Base-by-base conservation (phyloP, 35 echinoderm and acorn worm genomes). In the Diadema setosum region DNA sequence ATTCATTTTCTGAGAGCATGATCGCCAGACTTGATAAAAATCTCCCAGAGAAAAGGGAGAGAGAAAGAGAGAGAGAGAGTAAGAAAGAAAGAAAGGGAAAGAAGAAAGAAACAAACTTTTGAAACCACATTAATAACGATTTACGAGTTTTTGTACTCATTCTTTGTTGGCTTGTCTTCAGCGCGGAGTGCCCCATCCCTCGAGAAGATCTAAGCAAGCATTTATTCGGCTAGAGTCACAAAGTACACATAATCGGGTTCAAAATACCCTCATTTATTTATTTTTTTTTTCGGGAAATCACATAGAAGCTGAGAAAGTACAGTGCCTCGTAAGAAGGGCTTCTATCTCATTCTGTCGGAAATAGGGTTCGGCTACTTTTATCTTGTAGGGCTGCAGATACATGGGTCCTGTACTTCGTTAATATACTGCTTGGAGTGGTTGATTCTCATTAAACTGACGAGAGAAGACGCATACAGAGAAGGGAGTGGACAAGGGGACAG, bases 241-340 rank as follows among this genome's bases (percentile, higher is more conserved):
- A 67, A 67, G 63, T 67, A 67, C 63, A 67, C 63, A 67, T 67
- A 33, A 67, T 31, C 63, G 63, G 63, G 63, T 67, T 67, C 63
- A 67, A 67, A 67, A 67, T 67, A 67, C 37, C 63, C 63, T n/a
- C 21, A 67, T 67, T 34, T 67, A 67, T 67, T 34, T 67, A 67
- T 67, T 33, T 33, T 67, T 67, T 63, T 67, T 67, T n/a, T n/a
- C n/a, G 9, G 27, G 63, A 67, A 32, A 33, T 67, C 30, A 67
- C 63, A 67, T 26, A 67, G 37, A 34, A 3, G 63, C 63, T 67
- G 30, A 26, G 14, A 67, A 67, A 67, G 63, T 67, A 34, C 63
- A 67, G 63, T 67, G 63, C 63, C 63, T 67, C 63, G 4, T 67
- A 67, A 67, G 49, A 55, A 67, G 63, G 63, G 63, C 24, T 33